Evolutionary conservation across 2,797 vertebrate genomes (phyloP).

Genomic region (Pseudopleuronectes americanus): DNA sequence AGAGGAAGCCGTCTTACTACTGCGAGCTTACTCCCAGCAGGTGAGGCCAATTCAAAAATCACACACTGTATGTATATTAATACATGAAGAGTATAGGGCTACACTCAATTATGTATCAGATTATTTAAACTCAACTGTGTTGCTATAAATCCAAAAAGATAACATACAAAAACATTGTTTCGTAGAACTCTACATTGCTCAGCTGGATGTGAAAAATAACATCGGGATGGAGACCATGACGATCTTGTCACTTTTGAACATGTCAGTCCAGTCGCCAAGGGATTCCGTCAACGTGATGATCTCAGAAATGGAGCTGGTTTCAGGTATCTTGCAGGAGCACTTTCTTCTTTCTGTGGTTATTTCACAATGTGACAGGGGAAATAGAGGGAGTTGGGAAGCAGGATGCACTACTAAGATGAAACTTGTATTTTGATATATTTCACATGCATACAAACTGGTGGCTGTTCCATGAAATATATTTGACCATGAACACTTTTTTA

Average conservation of each 20-base stretch:
- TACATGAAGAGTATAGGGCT: too few species aligned
- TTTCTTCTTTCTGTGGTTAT: background rate
- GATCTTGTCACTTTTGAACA: slow-evolving; percentile 29
- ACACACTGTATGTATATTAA: too few species aligned
- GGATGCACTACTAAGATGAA: background rate
- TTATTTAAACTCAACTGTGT: background rate
- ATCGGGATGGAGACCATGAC: slow-evolving; percentile 13
- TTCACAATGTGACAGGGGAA: background rate
- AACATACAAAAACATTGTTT: background rate
- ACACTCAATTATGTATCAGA: too few species aligned
- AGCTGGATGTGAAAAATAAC: slow-evolving; percentile 68
- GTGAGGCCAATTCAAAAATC: too few species aligned
- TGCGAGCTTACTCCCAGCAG: too few species aligned
- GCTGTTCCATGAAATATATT: background rate
- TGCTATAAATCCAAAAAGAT: background rate
- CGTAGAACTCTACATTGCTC: slow-evolving; percentile 26
- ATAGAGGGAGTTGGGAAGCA: background rate
- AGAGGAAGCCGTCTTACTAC: too few species aligned
- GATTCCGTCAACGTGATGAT: rapidly evolving
- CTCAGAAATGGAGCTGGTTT: rapidly evolving
- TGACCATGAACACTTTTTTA: too few species aligned
- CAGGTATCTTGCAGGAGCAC: slow-evolving; percentile 51
- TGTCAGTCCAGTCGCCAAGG: rapidly evolving
- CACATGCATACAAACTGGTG: background rate
- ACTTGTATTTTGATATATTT: background rate